Base-by-base conservation (phyloP, 2,888 invertebrate genomes). In the Lymantria monacha region DNA sequence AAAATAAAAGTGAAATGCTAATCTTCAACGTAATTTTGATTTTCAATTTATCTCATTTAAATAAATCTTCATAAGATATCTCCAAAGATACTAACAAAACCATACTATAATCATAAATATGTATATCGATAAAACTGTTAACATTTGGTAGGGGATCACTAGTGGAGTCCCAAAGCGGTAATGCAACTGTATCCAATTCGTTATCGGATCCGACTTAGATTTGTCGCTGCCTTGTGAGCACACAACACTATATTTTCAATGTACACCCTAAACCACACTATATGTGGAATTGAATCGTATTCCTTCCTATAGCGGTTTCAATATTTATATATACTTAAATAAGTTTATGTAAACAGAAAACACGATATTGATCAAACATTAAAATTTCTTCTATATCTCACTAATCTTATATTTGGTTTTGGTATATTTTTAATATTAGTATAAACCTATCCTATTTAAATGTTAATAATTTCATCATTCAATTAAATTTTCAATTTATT, bases 101-200 rank as follows among this genome's bases (percentile, higher is more conserved):
- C 44, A 43, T 45, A 58, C 53, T 46, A 48, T 67, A 58, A 67
- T 60, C 56, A 57, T 65, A 63, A 63, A 64, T 57, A 53, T 61
- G 57, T 59, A 67, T 63, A 63, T 67, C 65, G 65, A 66, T 66
- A 67, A 63, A 67, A 59, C 52, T 57, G 58, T 59, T 12, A 52
- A 58, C 56, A 53, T 54, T 54, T 50, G 47, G 57, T 63, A 59
- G 61, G 56, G 53, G 73, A 70, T 53, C 72, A 68, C 72, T 76
- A 73, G 59, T 62, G 52, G 56, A 60, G 62, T 70, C 65, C 68
- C 70, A 49, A 45, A 70, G 62, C 70, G 69, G 79, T 79, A 83
- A 79, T 84, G 76, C 79, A 79, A 78, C 81, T 77, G 78, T 79
- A 81, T 85, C 82, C 84, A 85, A 86, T 84, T 84, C 80, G 85